A percentile compares a stretch with the other conserved stretches of the same genome.
These are phyloP conservation scores for Staurois parvus DNA, from an alignment of 2,797 vertebrate species.

Conservation along the genomic window DNA sequence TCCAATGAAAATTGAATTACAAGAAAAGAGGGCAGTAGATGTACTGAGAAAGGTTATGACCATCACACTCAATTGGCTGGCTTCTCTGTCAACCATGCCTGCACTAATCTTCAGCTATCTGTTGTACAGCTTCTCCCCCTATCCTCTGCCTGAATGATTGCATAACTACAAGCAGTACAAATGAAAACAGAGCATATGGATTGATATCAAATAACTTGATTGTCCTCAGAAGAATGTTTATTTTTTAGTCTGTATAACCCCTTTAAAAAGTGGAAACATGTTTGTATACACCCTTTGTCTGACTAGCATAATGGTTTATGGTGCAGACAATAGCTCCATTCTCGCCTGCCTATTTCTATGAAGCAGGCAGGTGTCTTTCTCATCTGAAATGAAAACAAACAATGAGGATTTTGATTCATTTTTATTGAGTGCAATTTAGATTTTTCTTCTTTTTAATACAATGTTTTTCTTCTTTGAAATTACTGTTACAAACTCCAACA, in stretches of 20 bases:
- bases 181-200: not conserved
- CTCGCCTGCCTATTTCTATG: not conserved
- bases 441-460: constrained; percentile 73
- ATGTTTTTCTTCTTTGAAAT: constrained; percentile 71
- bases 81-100: no score
- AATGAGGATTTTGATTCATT: constrained; percentile 65
- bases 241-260: not conserved
- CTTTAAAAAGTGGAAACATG: not conserved
- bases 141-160: no score
- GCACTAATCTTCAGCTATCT: not conserved
- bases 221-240: not conserved
- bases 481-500: constrained; percentile 80
- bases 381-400: not conserved
- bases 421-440: constrained; percentile 83
- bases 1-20: not conserved
- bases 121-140: not conserved
- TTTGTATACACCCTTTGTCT: not conserved
- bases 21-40: not conserved
- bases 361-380: not conserved
- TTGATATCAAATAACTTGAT: not conserved
- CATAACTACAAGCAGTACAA: not conserved
- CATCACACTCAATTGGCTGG: no score
- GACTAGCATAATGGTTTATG: not conserved
- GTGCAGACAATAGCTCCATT: not conserved
- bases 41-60: not conserved